Percentiles rank a stretch among this genome's conserved stretches.
phyloP scores from a whole-genome alignment of 2,113 vertebrate species.

The Onychorhynchus coronatus region DNA sequence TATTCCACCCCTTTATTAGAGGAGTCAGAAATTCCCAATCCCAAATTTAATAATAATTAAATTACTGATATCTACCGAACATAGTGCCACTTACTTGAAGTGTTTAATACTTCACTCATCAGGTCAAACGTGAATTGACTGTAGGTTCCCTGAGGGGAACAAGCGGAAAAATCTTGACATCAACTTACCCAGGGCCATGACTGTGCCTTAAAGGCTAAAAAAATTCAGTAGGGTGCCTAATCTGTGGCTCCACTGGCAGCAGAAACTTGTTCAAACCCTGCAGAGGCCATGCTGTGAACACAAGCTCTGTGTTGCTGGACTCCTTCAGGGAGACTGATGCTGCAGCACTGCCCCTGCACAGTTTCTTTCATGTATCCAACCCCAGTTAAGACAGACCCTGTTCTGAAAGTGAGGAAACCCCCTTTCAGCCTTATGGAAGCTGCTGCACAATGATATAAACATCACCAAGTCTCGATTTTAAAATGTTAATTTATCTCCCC shows the following conservation, averaged over 20 bases:
- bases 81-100: background rate
- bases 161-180: background rate
- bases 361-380: background rate
- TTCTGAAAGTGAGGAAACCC: background rate
- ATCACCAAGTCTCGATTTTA: constrained; percentile 41
- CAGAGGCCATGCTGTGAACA: background rate
- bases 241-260: background rate
- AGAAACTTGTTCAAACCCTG: background rate
- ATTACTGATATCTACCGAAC: background rate
- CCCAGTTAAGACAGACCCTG: background rate
- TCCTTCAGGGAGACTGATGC: background rate
- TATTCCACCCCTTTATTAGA: background rate
- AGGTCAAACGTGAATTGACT: background rate
- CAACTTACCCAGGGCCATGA: background rate
- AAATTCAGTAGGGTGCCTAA: background rate
- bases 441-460: constrained; percentile 31
- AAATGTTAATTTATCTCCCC: constrained; percentile 66
- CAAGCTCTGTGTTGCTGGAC: background rate
- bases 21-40: background rate
- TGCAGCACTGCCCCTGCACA: background rate
- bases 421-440: background rate
- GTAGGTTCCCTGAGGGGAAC: background rate
- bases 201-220: background rate
- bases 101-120: background rate
- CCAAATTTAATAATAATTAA: background rate